phyloP scores from a whole-genome alignment of 2,113 vertebrate genomes.

The Heptranchias perlo region DNA sequence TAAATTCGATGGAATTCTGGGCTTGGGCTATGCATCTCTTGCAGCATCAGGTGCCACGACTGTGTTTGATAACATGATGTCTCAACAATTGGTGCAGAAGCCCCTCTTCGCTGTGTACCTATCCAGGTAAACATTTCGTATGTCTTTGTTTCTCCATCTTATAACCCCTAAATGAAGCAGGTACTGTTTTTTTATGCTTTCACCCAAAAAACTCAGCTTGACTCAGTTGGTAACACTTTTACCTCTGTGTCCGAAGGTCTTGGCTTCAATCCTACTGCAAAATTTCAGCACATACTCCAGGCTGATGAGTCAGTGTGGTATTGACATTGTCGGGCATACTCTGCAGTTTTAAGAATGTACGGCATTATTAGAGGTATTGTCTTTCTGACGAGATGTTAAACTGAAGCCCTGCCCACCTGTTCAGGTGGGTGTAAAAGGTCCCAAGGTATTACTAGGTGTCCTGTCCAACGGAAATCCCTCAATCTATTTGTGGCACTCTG shows the following conservation, averaged over 20 bases:
- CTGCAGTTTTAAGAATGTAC: too few relatives aligned
- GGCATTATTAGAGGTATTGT: too few relatives aligned
- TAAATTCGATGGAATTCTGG: slow-evolving; percentile 57
- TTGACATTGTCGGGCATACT: too few relatives aligned
- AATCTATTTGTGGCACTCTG: too few relatives aligned
- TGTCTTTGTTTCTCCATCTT: background rate
- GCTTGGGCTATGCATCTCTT: slow-evolving; percentile 53
- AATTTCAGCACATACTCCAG: background rate
- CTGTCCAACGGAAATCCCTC: too few relatives aligned
- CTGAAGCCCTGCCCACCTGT: too few relatives aligned
- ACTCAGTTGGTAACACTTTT: background rate
- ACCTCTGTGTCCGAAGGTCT: too few relatives aligned
- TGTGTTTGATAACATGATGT: slow-evolving; percentile 55
- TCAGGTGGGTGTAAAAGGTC: too few relatives aligned
- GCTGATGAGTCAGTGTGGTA: too few relatives aligned
- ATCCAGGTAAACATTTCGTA: slow-evolving; percentile 42
- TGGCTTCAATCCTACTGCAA: background rate
- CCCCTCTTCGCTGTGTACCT: slow-evolving; percentile 57
- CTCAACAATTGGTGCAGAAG: slow-evolving; percentile 46
- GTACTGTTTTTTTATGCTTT: background rate
- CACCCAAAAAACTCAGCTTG: background rate
- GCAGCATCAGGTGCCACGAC: slow-evolving; percentile 45
- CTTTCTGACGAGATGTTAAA: too few relatives aligned
- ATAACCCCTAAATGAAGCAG: too few relatives aligned
- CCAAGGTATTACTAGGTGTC: too few relatives aligned